Base-by-base conservation (phyloP, 1,140 invertebrate species). In the Drusus annulatus region DNA sequence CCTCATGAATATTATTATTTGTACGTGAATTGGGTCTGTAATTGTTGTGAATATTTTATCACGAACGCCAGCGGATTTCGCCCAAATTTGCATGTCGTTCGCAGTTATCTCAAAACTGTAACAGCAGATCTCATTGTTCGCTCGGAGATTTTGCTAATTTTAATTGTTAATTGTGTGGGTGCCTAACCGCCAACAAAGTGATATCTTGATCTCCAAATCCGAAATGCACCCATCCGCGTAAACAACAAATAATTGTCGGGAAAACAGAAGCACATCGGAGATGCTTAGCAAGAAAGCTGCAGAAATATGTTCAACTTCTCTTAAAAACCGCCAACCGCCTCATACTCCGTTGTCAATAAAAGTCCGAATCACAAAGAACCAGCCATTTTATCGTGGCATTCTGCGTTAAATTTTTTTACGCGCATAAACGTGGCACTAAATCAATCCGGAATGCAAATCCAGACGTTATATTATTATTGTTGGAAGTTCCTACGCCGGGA, bases 371-470 rank as follows among this genome's bases (percentile, higher is more conserved):
- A 16, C 60, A 25, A 63, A 63, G 60, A 68, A 50, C 16, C 16
- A 31, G 31, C 63, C 15, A 19, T 68, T 68, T 68, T 68, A 45
- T 21, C 28, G 19, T 68, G 31, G 5, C 63, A 45, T 68, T 68
- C 19, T n/a, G 63, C 63, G 63, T 68, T 45, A 36, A 17, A 56
- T 56, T 63, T 63, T 63, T 63, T 63, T 63, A 63, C 23, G 28
- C 60, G 60, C 60, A 63, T 63, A 63, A 63, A 63, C 60, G 15
- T 28, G 23, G 19, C 60, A 68, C 28, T 68, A 68, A 68, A 68
- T 68, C 63, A 68, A 68, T 36, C 15, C 15, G 25, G 16, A 15
- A 68, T 68, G 63, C 63, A 45, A 68, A 68, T 68, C 31, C 63
- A 13, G 25, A 36, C 63, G 25, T 68, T 45, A 45, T 45, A 13